Base-by-base conservation (phyloP, 2,888 invertebrate genomes). In the Limnephilus rhombicus region DNA sequence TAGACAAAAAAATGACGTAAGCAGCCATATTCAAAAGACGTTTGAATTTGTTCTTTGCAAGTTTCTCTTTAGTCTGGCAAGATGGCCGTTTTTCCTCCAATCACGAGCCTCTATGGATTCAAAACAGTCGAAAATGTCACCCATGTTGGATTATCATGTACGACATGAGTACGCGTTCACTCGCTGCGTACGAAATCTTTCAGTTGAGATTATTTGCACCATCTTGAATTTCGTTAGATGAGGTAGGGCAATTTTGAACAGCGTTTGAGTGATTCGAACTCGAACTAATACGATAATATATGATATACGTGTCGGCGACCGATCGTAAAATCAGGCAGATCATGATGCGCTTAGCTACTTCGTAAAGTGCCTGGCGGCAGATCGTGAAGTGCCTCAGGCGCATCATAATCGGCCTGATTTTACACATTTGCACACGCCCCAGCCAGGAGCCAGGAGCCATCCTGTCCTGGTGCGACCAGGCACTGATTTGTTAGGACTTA, bases 1-100 rank as follows among this genome's bases (percentile, higher is more conserved):
- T 91, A 91, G 85, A 91, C 91, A 80, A 45, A 45, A 80, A 80
- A 91, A 91, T 49, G 91, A 91, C 86, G 91, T 91, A 86, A 91
- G 91, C 88, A 89, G 80, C 34, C 88, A 80, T 80, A 80, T 68
- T 45, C 29, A 87, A 34, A 53, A 87, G 68, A 68, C 68, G 29
- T 68, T 89, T 34, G 37, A 41, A 89, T 80, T 80, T 89, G 80
- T 80, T 89, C 24, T 13, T 29, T 34, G 34, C 80, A 89, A n/a
- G 80, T 89, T 89, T 89, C 34, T 37, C n/a, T 37, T 34, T 18
- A 37, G 11, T 80, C 2, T 13, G 68, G 31, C 37, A 89, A 89
- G 18, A 89, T 89, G 88, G 80, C 88, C 37, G 29, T n/a, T 80
- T n/a, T 86, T 89, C 80, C 31, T 53, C 88, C 88, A 89, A 89